Percentiles rank a stretch among this genome's conserved stretches.
Conservation (phyloP, 1,140 invertebrate genomes). For the Subanguina moxae region DNA sequence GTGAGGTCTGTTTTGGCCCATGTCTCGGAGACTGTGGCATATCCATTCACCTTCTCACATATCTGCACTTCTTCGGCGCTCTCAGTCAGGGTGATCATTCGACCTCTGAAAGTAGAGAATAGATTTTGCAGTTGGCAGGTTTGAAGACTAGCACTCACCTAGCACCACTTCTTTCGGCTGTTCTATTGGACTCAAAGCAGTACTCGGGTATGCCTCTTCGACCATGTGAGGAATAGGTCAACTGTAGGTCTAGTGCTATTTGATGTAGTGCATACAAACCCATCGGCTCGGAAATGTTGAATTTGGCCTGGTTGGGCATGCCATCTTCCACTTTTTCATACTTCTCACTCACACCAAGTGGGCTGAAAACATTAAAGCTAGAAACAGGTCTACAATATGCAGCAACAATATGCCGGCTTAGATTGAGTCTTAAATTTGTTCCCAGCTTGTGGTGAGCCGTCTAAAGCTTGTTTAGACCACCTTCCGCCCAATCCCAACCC, state of each 20-base stretch:
- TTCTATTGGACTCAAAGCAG: slow-evolving; percentile 14
- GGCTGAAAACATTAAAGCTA: no score
- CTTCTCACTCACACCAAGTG: no score
- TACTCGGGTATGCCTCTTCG: slow-evolving; percentile 4
- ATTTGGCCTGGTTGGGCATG: slow-evolving; percentile 1
- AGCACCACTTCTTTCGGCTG: slow-evolving; percentile 10
- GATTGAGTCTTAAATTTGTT: no score
- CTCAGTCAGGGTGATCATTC: slow-evolving; percentile 5
- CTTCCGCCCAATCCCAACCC: no score
- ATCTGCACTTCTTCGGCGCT: slow-evolving; percentile 12
- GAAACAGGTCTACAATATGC: no score
- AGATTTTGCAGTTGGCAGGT: no score
- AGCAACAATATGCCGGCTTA: no score
- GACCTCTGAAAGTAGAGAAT: no score
- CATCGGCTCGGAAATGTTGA: not conserved
- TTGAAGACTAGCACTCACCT: no score
- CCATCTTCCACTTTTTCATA: not conserved
- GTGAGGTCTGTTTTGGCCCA: slow-evolving; percentile 14
- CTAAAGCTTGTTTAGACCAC: no score
- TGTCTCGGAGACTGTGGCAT: not conserved
- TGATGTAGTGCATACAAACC: slow-evolving; percentile 25
- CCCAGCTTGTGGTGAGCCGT: no score
- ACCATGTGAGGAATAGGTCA: slow-evolving; percentile 28
- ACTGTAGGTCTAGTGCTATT: slow-evolving; percentile 33
- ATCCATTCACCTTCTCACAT: slow-evolving; percentile 5